Conservation (phyloP, 2,797 vertebrate genomes). For the Cyprinella venusta region DNA sequence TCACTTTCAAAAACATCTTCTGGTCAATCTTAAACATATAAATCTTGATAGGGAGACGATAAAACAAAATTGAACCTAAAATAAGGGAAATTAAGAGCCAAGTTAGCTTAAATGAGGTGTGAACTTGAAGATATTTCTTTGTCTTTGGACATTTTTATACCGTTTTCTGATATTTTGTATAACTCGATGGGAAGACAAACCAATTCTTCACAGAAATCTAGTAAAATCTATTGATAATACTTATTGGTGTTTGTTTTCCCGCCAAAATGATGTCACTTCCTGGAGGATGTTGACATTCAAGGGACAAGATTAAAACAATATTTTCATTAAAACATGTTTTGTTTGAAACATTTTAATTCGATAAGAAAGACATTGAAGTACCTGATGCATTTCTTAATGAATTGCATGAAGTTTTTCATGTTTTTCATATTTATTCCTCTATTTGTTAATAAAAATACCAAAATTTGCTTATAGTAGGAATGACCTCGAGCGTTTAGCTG, state of each 20-base stretch:
- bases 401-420: neutral
- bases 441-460: neutral
- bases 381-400: neutral
- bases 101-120: neutral
- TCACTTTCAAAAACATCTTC: neutral
- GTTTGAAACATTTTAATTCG: neutral
- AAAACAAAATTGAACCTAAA: neutral
- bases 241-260: neutral
- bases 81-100: neutral
- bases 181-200: neutral
- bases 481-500: neutral
- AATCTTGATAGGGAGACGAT: neutral
- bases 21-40: neutral
- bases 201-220: neutral
- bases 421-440: neutral
- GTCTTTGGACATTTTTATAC: neutral
- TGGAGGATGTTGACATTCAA: neutral
- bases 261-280: neutral
- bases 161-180: neutral
- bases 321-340: neutral
- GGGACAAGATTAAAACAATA: neutral
- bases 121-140: neutral
- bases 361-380: neutral
- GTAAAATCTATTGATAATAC: neutral
- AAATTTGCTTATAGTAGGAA: slow-evolving; percentile 15